Evolutionary conservation across 2,888 invertebrate species (phyloP).

Genomic region (Sepiola atlantica): DNA sequence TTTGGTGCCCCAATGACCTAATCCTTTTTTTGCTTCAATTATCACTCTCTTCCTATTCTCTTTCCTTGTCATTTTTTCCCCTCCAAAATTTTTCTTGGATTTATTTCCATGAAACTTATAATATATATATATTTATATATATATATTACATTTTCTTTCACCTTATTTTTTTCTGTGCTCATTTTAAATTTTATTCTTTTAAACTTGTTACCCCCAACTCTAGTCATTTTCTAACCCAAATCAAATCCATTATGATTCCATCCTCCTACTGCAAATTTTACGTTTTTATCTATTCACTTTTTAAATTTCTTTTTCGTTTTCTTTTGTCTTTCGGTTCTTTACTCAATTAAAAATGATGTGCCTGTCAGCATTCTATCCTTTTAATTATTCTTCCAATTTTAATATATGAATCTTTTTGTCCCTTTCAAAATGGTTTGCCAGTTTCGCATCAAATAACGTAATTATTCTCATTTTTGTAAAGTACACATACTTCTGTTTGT

Average conservation of each 20-base stretch:
- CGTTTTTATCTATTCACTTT: neutral
- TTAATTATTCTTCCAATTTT: too few species aligned
- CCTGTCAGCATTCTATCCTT: neutral
- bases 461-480: too few species aligned
- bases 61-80: neutral
- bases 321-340: neutral
- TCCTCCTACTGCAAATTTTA: neutral
- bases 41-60: neutral
- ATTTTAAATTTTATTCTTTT: neutral
- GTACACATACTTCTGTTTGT: too few species aligned
- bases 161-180: neutral
- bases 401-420: too few species aligned
- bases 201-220: neutral
- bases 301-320: neutral
- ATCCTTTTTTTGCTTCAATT: neutral
- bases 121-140: too few species aligned
- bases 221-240: neutral
- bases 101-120: constrained; percentile 14
- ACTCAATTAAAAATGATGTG: neutral
- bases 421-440: too few species aligned
- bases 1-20: constrained; percentile 38
- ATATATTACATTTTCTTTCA: neutral
- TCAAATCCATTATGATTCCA: neutral
- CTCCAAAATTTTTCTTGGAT: neutral
- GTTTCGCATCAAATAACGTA: too few species aligned